Base-by-base conservation (phyloP, 2,888 invertebrate genomes). In the Pseudococcus jackbeardsleyi region DNA sequence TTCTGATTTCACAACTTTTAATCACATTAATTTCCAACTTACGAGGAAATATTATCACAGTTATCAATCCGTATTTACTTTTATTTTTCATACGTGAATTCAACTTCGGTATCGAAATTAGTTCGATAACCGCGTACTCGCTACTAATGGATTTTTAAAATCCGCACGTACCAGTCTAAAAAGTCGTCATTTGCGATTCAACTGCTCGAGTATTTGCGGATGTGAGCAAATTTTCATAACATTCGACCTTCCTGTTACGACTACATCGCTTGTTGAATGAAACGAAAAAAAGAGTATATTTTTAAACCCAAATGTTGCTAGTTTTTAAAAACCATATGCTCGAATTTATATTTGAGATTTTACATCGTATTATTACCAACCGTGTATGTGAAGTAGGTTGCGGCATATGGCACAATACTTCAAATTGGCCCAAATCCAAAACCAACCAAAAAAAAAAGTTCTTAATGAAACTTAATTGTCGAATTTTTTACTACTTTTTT, bases 331-430 rank as follows among this genome's bases (percentile, higher is more conserved):
- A 77, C 77, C 77, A 77, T 77, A 77, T 77, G 77, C 22, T 77
- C 33, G 77, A 39, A 77, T 33, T 77, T 77, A 39, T 77, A 77
- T 77, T 77, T 77, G 39, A 77, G 33, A 15, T 77, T 39, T 77
- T 39, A 77, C 39, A 77, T 39, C 77, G 77, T 77, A 77, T 50
- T 17, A 0, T 1, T 9, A 50, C 17, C 50, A 17, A 50, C 50
- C 50, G 26, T 3, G 50, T 39, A 77, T 39, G 77, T 77, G 39
- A 77, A 77, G 17, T 77, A 33, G 77, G 77, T 77, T 77, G 77
- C 39, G 39, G 77, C 77, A 39, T 77, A 77, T 77, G 77, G 77
- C 77, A 77, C 77, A 77, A 77, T 77, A 77, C 17, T 26, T 39
- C 77, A 39, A 39, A 39, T 39, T 77, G 77, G 77, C 77, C 26